A percentile compares a stretch with the other conserved stretches of the same genome.
Evolutionary conservation across 2,113 vertebrate genomes (phyloP).

Genomic region (Trachemys scripta): DNA sequence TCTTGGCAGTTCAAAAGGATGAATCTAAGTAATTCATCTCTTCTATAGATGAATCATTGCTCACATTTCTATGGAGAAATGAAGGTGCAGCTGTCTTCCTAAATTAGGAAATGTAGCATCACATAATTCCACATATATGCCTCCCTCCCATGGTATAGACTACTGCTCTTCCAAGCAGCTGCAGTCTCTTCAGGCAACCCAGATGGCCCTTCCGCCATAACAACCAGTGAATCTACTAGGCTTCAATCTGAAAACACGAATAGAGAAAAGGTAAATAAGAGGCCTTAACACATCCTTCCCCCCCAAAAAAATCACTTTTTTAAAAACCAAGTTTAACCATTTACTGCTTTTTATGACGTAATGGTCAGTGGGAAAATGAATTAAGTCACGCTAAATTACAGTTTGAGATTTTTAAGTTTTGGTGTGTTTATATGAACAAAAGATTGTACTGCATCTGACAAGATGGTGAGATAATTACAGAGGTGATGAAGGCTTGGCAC

Average conservation of each 20-base stretch:
- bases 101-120: not conserved
- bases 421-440: not conserved
- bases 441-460: not conserved
- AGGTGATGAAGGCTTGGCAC: not conserved
- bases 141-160: not conserved
- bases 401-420: not conserved
- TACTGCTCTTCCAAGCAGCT: not conserved
- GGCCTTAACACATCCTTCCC: not conserved
- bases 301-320: not conserved
- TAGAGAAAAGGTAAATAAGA: not conserved
- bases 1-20: not conserved
- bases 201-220: not conserved
- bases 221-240: not conserved
- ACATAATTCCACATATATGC: rapidly evolving
- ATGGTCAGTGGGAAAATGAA: not conserved
- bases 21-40: not conserved
- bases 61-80: not conserved
- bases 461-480: not conserved
- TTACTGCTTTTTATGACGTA: not conserved
- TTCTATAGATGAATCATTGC: not conserved
- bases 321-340: not conserved
- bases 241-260: not conserved
- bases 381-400: not conserved
- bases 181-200: not conserved
- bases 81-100: rapidly evolving